phyloP scores from a whole-genome alignment of 37 sponge, comb jelly and placozoan species.

The Chondrosia reniformis region DNA sequence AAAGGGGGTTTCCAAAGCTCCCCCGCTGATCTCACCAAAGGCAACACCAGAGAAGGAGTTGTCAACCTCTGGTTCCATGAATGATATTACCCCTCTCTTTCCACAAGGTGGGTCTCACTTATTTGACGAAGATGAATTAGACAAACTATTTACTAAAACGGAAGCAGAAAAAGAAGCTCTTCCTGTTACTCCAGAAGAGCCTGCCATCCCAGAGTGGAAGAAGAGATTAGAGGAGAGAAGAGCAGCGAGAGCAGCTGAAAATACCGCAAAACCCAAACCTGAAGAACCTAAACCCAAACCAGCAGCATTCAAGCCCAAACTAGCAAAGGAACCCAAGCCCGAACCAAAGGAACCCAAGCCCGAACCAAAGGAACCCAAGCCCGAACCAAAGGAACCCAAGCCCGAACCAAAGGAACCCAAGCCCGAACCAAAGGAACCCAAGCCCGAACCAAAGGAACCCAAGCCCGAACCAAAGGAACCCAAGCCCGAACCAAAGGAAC shows the following conservation, averaged over 20 bases:
- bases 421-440: no score
- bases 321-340: background rate
- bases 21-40: background rate
- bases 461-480: no score
- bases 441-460: no score
- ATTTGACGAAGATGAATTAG: conserved; percentile 13
- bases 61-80: background rate
- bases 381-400: no score
- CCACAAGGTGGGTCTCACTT: background rate
- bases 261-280: no score
- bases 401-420: no score
- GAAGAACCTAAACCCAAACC: no score
- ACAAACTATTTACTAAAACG: background rate
- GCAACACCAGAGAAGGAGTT: background rate
- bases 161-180: background rate
- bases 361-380: no score
- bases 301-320: no score
- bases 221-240: conserved; percentile 5
- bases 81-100: background rate
- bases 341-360: no score
- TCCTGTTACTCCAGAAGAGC: background rate
- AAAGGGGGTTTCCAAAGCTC: background rate
- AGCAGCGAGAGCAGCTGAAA: background rate
- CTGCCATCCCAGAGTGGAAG: conserved; percentile 2
- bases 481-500: no score